A percentile compares a stretch with the other conserved stretches of the same genome.
phyloP scores from a whole-genome alignment of 1,140 invertebrate species.

The Diorhabda elongata region DNA sequence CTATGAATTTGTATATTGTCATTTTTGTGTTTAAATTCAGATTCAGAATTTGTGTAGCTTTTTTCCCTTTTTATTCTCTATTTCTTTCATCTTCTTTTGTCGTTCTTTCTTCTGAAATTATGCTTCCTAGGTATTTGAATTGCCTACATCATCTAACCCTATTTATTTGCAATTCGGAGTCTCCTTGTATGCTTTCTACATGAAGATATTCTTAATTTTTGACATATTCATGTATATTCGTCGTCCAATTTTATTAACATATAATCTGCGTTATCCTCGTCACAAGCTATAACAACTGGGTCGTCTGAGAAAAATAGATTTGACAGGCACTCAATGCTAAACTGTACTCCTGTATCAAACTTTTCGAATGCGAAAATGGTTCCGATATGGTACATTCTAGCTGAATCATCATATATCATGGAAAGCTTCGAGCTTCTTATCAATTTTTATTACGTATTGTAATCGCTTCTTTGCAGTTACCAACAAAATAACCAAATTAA shows the following conservation, averaged over 20 bases:
- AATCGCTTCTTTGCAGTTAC: slow-evolving; percentile 3
- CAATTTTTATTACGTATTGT: background rate
- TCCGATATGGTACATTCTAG: background rate
- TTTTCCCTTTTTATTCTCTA: background rate
- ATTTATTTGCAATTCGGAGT: too few relatives aligned
- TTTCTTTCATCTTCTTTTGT: background rate
- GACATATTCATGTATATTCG: background rate
- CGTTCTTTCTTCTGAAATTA: background rate
- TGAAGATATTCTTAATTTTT: background rate
- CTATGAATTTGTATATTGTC: too few relatives aligned
- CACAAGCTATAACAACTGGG: background rate
- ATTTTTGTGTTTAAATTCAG: too few relatives aligned
- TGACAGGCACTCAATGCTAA: background rate
- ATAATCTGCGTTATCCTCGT: background rate
- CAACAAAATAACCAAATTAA: slow-evolving; percentile 4
- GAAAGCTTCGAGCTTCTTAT: slow-evolving; percentile 12
- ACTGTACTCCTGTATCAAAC: background rate
- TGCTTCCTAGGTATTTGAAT: too few relatives aligned
- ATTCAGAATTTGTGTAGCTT: too few relatives aligned
- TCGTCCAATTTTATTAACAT: background rate
- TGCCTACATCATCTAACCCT: too few relatives aligned
- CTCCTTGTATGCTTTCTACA: background rate
- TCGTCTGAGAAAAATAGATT: background rate
- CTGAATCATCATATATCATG: slow-evolving; percentile 6
- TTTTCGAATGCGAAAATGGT: background rate